A percentile compares a stretch with the other conserved stretches of the same genome.
phyloP scores from a whole-genome alignment of 2,888 invertebrate genomes.

The Brassicogethes aeneus region DNA sequence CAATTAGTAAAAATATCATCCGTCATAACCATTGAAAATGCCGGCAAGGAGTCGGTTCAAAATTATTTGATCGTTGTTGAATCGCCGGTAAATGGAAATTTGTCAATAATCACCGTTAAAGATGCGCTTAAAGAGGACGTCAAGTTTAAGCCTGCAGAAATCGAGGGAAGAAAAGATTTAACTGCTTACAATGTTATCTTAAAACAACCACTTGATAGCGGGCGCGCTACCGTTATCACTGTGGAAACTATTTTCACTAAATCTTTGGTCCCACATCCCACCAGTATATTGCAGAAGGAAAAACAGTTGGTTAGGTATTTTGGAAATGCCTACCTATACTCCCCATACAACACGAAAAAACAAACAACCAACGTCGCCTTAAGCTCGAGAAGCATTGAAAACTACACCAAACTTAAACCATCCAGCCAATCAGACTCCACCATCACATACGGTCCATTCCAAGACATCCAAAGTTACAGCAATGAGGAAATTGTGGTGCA shows the following conservation, averaged over 20 bases:
- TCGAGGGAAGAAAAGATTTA: conserved; percentile 41
- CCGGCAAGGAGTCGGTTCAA: conserved; percentile 60
- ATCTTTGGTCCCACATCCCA: conserved; percentile 74
- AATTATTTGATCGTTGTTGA: conserved; percentile 66
- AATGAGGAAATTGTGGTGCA: conserved; percentile 67
- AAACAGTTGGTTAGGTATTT: conserved; percentile 85
- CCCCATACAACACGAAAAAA: conserved; percentile 69
- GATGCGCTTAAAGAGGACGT: conserved; percentile 53
- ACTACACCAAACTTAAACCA: conserved; percentile 75
- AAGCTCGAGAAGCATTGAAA: conserved; percentile 72
- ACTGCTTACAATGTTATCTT: conserved; percentile 39
- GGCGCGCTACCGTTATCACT: conserved; percentile 49
- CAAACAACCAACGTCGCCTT: conserved; percentile 77
- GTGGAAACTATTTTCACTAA: conserved; percentile 71
- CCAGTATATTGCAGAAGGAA: conserved; percentile 83
- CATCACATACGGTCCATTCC: conserved; percentile 86
- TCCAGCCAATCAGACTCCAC: conserved; percentile 66
- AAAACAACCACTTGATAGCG: conserved; percentile 50
- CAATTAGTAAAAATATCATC: conserved; percentile 79
- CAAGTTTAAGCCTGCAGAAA: conserved; percentile 37
- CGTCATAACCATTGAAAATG: conserved; percentile 77
- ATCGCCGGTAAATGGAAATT: conserved; percentile 48
- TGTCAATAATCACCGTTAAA: conserved; percentile 69
- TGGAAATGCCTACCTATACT: conserved; percentile 75
- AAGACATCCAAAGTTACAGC: conserved; percentile 55